Evolutionary conservation across 2,888 invertebrate genomes (phyloP).

Genomic region (Hemistola chrysoprasaria): DNA sequence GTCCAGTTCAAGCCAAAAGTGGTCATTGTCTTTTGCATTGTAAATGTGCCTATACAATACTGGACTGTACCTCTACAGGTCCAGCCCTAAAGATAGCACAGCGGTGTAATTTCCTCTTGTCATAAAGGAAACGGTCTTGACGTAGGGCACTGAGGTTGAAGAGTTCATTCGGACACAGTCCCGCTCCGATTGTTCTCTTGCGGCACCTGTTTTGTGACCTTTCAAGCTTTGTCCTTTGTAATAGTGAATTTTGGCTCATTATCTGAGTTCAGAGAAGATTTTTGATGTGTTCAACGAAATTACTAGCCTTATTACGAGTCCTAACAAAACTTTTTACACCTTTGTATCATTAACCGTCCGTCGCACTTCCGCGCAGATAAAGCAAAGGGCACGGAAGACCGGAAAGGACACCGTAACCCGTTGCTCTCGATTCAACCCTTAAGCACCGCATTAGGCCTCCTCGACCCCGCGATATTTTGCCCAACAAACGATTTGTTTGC

Average conservation of each 20-base stretch:
- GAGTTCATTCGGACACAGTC: slow-evolving; percentile 46
- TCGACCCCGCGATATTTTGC: slow-evolving; percentile 65
- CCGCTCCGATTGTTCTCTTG: slow-evolving; percentile 27
- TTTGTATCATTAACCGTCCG: slow-evolving; percentile 54
- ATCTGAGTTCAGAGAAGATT: too few species aligned
- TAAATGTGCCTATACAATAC: slow-evolving; percentile 25
- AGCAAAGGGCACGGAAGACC: slow-evolving; percentile 54
- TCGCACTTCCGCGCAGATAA: slow-evolving; percentile 59
- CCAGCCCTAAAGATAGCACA: slow-evolving; percentile 44
- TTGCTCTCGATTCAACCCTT: slow-evolving; percentile 72
- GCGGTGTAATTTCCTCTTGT: slow-evolving; percentile 44
- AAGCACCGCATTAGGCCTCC: slow-evolving; percentile 63
- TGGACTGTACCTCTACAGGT: slow-evolving; percentile 12
- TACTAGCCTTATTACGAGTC: too few species aligned
- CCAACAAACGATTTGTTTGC: slow-evolving; percentile 79
- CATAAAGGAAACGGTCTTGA: slow-evolving; percentile 55
- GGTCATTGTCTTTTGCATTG: neutral
- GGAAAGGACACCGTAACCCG: slow-evolving; percentile 75
- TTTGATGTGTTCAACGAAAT: slow-evolving; percentile 5
- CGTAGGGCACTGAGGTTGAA: slow-evolving; percentile 56
- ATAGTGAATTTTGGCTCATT: too few species aligned
- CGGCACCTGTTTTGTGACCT: slow-evolving; percentile 42
- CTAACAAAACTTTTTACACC: slow-evolving; percentile 53
- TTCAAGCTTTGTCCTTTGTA: slow-evolving; percentile 8
- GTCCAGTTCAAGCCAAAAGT: too few species aligned